phyloP scores from a whole-genome alignment of 1,140 invertebrate genomes.

The Dendrolimus kikuchii region DNA sequence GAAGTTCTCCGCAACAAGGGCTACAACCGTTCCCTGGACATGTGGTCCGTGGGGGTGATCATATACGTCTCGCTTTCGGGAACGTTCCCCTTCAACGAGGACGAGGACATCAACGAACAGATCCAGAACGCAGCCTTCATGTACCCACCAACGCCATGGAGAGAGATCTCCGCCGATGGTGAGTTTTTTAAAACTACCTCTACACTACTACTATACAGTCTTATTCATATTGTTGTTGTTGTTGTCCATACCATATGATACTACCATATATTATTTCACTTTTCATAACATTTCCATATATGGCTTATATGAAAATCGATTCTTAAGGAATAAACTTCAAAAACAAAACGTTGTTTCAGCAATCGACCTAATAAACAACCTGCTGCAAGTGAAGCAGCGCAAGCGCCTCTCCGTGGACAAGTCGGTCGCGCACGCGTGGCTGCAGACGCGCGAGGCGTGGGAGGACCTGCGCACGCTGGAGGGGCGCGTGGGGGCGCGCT shows the following conservation, averaged over 20 bases:
- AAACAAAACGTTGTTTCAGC: conserved; percentile 73
- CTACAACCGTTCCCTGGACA: conserved; percentile 98
- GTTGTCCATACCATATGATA: too few species aligned
- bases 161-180: conserved; percentile 98
- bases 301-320: too few species aligned
- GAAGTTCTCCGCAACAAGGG: conserved; percentile 98
- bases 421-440: conserved; percentile 94
- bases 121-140: conserved; percentile 99
- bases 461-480: conserved; percentile 93
- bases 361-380: conserved; percentile 97
- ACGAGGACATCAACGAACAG: conserved; percentile 99
- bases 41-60: conserved; percentile 99
- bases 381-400: conserved; percentile 98
- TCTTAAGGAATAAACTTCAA: background rate
- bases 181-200: conserved; percentile 13
- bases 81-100: conserved; percentile 99
- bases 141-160: conserved; percentile 99
- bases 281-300: too few species aligned
- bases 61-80: conserved; percentile 97
- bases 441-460: conserved; percentile 97
- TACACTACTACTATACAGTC: too few species aligned
- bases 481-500: conserved; percentile 85
- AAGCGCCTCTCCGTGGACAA: conserved; percentile 98
- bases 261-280: too few species aligned
- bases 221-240: too few species aligned